Conservation (phyloP, 2,888 invertebrate genomes). For the Hirtodrosophila trivittata region DNA sequence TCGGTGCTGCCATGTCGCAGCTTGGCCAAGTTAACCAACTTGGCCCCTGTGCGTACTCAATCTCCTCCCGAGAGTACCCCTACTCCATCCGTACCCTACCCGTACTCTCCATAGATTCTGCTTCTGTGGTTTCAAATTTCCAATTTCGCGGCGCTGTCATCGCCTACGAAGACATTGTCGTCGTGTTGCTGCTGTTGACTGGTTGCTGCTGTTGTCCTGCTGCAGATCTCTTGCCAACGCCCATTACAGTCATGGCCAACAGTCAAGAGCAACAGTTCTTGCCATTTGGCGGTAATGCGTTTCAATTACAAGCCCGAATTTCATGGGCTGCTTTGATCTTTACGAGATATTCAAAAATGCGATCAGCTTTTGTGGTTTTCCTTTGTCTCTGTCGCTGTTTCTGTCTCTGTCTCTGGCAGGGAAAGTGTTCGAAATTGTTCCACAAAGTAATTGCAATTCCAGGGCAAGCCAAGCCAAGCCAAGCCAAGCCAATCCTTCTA, state of each 20-base stretch:
- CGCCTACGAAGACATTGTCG: conserved; percentile 65
- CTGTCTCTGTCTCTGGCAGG: conserved; percentile 43
- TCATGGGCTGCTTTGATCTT: conserved; percentile 61
- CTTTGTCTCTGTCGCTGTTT: conserved; percentile 5
- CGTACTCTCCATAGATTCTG: too few species aligned
- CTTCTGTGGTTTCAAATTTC: conserved; percentile 37
- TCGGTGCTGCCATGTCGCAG: conserved; percentile 49
- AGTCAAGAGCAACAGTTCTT: conserved; percentile 4
- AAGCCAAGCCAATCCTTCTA: conserved; percentile 50
- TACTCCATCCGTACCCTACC: not conserved
- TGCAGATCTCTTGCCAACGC: conserved; percentile 60
- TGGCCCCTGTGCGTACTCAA: conserved; percentile 44
- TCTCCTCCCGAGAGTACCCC: not conserved
- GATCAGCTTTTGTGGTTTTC: conserved; percentile 10
- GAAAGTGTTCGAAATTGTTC: conserved; percentile 68
- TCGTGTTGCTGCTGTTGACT: conserved; percentile 34
- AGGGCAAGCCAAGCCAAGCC: conserved; percentile 12
- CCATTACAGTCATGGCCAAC: conserved; percentile 45
- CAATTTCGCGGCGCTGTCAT: conserved; percentile 68
- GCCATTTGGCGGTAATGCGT: conserved; percentile 66
- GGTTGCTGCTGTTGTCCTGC: conserved; percentile 17
- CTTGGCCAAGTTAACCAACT: conserved; percentile 37
- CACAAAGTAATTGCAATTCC: conserved; percentile 64
- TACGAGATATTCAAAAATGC: conserved; percentile 44
- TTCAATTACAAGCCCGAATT: conserved; percentile 71